Evolutionary conservation across 2,888 invertebrate species (phyloP).

Genomic region (Calliopum simillimum): DNA sequence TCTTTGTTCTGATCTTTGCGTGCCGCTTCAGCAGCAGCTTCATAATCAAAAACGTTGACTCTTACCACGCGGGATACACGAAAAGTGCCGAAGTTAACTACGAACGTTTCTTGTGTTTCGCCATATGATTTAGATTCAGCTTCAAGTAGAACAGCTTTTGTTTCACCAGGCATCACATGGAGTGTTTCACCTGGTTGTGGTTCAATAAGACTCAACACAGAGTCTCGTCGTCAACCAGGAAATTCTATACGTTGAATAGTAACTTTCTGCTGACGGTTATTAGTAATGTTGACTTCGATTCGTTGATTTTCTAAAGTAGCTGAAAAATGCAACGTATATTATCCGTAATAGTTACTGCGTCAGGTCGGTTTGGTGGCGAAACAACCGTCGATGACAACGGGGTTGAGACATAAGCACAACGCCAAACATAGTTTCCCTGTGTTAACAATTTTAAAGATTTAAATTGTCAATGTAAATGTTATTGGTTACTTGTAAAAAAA

Average conservation of each 20-base stretch:
- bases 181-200: slow-evolving; percentile 36
- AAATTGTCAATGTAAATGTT: neutral
- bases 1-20: slow-evolving; percentile 28
- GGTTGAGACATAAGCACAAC: slow-evolving; percentile 52
- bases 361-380: neutral
- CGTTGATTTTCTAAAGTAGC: slow-evolving; percentile 64
- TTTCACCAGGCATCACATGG: neutral
- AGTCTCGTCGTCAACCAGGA: slow-evolving; percentile 32
- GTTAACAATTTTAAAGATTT: no score
- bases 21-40: slow-evolving; percentile 45
- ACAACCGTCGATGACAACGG: neutral
- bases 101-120: slow-evolving; percentile 51
- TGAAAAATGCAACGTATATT: slow-evolving; percentile 64
- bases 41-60: slow-evolving; percentile 55
- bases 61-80: slow-evolving; percentile 52
- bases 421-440: slow-evolving; percentile 59
- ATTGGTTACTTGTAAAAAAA: neutral
- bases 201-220: slow-evolving; percentile 52
- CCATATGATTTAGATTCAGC: slow-evolving; percentile 55
- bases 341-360: slow-evolving; percentile 70
- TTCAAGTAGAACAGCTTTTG: slow-evolving; percentile 44
- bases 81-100: slow-evolving; percentile 52
- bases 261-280: slow-evolving; percentile 48
- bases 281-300: slow-evolving; percentile 49
- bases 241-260: slow-evolving; percentile 42